Percentiles rank a stretch among this genome's conserved stretches.
phyloP scores from a whole-genome alignment of 1,140 invertebrate species.

The Teleogryllus occipitalis region DNA sequence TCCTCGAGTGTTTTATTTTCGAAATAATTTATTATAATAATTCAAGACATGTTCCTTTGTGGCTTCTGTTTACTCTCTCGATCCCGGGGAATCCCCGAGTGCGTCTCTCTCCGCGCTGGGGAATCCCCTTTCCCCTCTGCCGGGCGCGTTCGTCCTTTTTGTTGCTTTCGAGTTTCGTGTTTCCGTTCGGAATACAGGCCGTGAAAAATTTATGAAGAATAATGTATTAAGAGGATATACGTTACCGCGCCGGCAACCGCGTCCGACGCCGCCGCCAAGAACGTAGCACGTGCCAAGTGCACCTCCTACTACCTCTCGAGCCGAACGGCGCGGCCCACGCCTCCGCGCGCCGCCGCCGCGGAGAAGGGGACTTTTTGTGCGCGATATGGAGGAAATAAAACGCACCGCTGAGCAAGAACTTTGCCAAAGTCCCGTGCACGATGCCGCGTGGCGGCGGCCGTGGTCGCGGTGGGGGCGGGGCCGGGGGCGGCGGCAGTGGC shows the following conservation, averaged over 20 bases:
- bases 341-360: too few species aligned
- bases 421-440: too few species aligned
- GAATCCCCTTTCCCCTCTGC: background rate
- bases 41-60: slow-evolving; percentile 1
- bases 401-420: too few species aligned
- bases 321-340: too few species aligned
- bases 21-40: slow-evolving; percentile 6
- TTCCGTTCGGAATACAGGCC: background rate
- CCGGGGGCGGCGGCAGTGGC: too few species aligned
- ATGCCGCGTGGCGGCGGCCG: too few species aligned
- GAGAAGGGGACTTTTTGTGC: too few species aligned
- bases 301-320: background rate
- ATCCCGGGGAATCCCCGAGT: background rate
- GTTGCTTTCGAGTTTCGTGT: background rate
- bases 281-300: background rate
- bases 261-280: too few species aligned
- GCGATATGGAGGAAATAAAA: too few species aligned
- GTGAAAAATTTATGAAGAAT: slow-evolving; percentile 6
- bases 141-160: background rate
- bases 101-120: too few species aligned
- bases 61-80: background rate
- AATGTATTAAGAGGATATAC: background rate
- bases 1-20: background rate
- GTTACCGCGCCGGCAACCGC: background rate
- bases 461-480: too few species aligned